Evolutionary conservation across 2,797 vertebrate genomes (phyloP).

Genomic region (Ptychadena robeensis): DNA sequence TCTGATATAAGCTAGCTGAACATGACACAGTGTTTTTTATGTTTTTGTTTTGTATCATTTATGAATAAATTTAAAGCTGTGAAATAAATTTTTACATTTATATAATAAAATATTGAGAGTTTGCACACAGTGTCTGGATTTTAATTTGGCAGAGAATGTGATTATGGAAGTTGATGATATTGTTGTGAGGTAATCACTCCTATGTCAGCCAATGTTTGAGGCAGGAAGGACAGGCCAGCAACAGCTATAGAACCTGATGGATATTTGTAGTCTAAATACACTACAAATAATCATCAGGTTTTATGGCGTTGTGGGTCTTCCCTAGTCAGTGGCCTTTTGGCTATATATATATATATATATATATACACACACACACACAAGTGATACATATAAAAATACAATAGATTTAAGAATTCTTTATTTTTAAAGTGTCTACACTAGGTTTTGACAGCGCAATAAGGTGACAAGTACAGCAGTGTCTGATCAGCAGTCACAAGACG

Average conservation of each 20-base stretch:
- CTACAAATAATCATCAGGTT: too few species aligned
- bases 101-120: constrained; percentile 10
- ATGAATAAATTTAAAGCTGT: background rate
- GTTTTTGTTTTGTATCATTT: constrained; percentile 20
- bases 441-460: background rate
- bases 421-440: background rate
- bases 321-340: too few species aligned
- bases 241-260: too few species aligned
- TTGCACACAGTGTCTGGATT: background rate
- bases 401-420: background rate
- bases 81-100: constrained; percentile 9
- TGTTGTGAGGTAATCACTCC: too few species aligned
- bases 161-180: too few species aligned
- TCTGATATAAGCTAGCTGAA: background rate
- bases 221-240: too few species aligned
- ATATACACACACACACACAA: too few species aligned
- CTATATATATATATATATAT: too few species aligned
- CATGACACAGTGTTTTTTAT: background rate
- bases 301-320: too few species aligned
- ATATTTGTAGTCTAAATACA: too few species aligned
- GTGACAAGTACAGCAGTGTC: background rate
- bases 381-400: background rate
- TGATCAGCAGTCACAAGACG: background rate
- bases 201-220: too few species aligned
- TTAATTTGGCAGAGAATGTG: too few species aligned